Percentiles rank a stretch among this genome's conserved stretches.
These are phyloP conservation scores for Myanophis thanlyinensis DNA, from an alignment of 2,113 vertebrate genomes.

Conservation along the genomic window DNA sequence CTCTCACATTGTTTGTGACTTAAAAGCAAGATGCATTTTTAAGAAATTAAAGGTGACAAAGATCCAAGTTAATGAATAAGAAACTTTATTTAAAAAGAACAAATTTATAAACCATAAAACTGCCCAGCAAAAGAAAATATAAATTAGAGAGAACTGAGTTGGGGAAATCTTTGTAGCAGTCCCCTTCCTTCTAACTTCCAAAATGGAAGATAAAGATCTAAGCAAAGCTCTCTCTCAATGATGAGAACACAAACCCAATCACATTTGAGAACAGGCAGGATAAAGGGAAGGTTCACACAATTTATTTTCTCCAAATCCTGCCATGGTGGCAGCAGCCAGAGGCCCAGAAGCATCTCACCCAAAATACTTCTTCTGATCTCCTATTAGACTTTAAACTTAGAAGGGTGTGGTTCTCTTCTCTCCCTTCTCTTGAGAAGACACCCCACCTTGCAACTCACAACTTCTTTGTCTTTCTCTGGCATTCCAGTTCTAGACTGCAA, in stretches of 20 bases:
- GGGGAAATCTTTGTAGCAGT: neutral
- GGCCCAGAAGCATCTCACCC: neutral
- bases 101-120: neutral
- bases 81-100: neutral
- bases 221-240: neutral
- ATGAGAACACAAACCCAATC: neutral
- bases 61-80: neutral
- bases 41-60: neutral
- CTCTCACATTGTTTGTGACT: neutral
- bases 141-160: neutral
- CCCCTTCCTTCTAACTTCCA: neutral
- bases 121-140: neutral
- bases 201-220: neutral
- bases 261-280: neutral
- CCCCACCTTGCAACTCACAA: neutral
- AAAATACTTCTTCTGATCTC: neutral
- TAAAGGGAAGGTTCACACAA: neutral
- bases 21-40: neutral
- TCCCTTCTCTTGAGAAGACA: neutral
- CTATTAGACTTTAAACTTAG: neutral
- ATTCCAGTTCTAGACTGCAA: neutral
- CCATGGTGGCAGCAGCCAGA: neutral
- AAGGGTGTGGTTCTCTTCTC: neutral
- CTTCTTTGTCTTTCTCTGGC: neutral
- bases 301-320: neutral